Base-by-base conservation (phyloP, 2,888 invertebrate genomes). In the Dexiosoma caninum region DNA sequence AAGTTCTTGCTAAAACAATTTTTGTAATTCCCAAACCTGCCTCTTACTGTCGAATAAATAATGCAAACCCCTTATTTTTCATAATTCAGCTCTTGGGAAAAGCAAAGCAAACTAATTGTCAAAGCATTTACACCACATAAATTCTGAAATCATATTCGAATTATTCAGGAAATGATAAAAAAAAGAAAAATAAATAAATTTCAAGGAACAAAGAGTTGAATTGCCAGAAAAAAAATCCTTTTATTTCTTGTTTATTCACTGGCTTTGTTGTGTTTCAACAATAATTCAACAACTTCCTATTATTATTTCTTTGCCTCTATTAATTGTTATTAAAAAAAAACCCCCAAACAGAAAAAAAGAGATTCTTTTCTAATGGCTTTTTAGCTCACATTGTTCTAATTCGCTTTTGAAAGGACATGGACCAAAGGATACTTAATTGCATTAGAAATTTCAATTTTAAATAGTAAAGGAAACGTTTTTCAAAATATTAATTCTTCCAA, bases 121-220 rank as follows among this genome's bases (percentile, higher is more conserved):
- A 67, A 70, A 71, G 71, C 59, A 35, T 81, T 81, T 74, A 72
- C 81, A 81, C 77, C 72, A 81, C 81, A 81, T 81, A 77, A 81
- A 81, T 81, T 81, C 37, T 32, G 64, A 51, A 72, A 81, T 81
- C 81, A 67, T 71, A 77, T 77, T 70, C 64, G 71, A 77, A 70
- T 77, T 71, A 35, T 70, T 37, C 46, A 51, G 37, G 8, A 49
- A 51, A n/a, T 30, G 21, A 69, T 7, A 19, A 21, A 5, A 14
- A 51, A 51, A 2, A 27, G 5, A 23, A 8, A 23, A 9, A 51
- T 1, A 23, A 40, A 16, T 6, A 12, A 35, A n/a, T n/a, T n/a
- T n/a, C n/a, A n/a, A n/a, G n/a, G n/a, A 70, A 70, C 49, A 59
- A 49, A 59, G 37, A 59, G 27, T 49, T 40, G 12, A 59, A 9